A percentile compares a stretch with the other conserved stretches of the same genome.
Conservation (phyloP, 2,888 invertebrate genomes). For the Troides aeacus region DNA sequence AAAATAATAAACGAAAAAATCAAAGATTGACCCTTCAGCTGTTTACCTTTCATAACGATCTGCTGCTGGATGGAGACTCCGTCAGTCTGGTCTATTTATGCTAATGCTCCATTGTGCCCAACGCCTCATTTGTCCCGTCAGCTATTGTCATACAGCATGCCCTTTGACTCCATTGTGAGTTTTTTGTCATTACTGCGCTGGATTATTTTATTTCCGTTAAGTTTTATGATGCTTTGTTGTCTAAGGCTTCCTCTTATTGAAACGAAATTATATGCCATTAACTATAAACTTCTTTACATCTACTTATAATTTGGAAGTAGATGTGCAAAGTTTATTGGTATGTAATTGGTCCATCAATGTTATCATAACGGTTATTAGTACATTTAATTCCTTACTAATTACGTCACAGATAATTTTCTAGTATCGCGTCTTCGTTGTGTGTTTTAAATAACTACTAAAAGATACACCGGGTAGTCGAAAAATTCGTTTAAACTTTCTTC, state of each 20-base stretch:
- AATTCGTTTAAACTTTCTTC: background rate
- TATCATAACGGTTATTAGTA: background rate
- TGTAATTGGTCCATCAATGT: background rate
- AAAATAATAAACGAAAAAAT: slow-evolving; percentile 39
- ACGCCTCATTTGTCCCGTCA: slow-evolving; percentile 69
- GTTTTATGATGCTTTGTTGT: slow-evolving; percentile 59
- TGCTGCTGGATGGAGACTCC: slow-evolving; percentile 44
- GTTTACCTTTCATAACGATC: slow-evolving; percentile 36
- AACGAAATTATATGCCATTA: background rate
- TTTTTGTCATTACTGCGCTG: slow-evolving; percentile 68
- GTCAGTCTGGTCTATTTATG: slow-evolving; percentile 63
- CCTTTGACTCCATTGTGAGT: slow-evolving; percentile 78
- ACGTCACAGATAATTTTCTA: too few relatives aligned
- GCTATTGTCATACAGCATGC: slow-evolving; percentile 68
- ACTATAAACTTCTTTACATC: background rate
- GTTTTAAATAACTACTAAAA: too few relatives aligned
- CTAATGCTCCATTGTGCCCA: slow-evolving; percentile 72
- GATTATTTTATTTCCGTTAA: slow-evolving; percentile 79
- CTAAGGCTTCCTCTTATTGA: slow-evolving; percentile 52
- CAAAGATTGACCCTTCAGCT: slow-evolving; percentile 41
- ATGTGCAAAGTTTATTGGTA: background rate
- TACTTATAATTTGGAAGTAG: background rate
- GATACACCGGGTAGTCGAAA: too few relatives aligned
- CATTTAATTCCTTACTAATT: too few relatives aligned
- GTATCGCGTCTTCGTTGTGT: too few relatives aligned